Evolutionary conservation across 2,113 vertebrate genomes (phyloP), one percentile per base, ranked within the genome.

Genomic region (Trinectes maculatus): DNA sequence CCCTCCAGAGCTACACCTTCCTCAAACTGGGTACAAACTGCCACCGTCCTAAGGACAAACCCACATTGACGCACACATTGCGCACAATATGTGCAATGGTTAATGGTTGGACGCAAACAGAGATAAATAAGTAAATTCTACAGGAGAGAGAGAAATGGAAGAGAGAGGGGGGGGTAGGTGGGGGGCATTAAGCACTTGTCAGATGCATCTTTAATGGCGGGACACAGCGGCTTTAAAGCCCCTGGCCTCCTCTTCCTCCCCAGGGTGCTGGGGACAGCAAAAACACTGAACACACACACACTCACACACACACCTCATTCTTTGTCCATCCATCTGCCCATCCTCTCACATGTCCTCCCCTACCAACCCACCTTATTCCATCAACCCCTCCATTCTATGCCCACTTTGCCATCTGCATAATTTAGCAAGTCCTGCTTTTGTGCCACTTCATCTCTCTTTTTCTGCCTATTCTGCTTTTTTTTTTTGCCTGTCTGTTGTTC

Each of bases 361-460:
- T 80, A 79, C 78, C 84, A 76, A 60, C 76, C 75, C 42, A 46
- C 21, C 57, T 82, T 57, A 54, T 77, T 74, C 82, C 71, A 77
- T 82, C 82, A 83, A 19, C 71, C 59, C 51, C 65, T 87, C 71
- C 58, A 76, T 70, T 59, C 76, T 70, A 58, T 82, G 75, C 70
- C 82, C 71, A 85, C 80, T 85, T 79, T 74, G 2, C 83, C 70
- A 74, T 84, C 82, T 92, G 85, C 89, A 92, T 92, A 91, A 93
- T 92, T 92, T 82, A 93, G 78, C 81, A 89, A 68, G 70, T 74
- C 83, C 76, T 76, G 76, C 77, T 84, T 89, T 87, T 84, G 69
- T 87, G 75, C 81, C 86, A 82, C 82, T 85, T 84, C 85, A 76
- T 80, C 75, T 75, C 68, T 70, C 70, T 77, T 80, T 89, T 89